Conservation (phyloP, 2,113 vertebrate species). For the mouse (Mus musculus) region GRCm39 chr2:108213001-108213500, state of each 20-base stretch:
- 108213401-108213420: conserved; percentile 86
- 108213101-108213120: conserved; percentile 62
- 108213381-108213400: conserved; percentile 91
- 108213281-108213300: conserved; percentile 83
- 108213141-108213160: conserved; percentile 68
- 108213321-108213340: conserved; percentile 85
- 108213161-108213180: conserved; percentile 70
- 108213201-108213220: conserved; percentile 68
- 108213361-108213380: conserved; percentile 86
- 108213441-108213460: conserved; percentile 82
- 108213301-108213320: conserved; percentile 69
- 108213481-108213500: conserved; percentile 73
- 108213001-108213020: neutral
- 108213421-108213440: conserved; percentile 84
- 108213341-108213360: conserved; percentile 82
- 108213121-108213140: conserved; percentile 66
- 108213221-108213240: conserved; percentile 52
- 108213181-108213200: conserved; percentile 69
- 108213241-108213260: conserved; percentile 79
- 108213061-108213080: neutral
- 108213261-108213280: conserved; percentile 74
- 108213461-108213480: neutral
- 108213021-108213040: neutral
- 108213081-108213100: conserved; percentile 41
- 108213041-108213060: conserved; percentile 21